phyloP scores from a whole-genome alignment of 2,113 vertebrate genomes.

The Anguilla rostrata region DNA sequence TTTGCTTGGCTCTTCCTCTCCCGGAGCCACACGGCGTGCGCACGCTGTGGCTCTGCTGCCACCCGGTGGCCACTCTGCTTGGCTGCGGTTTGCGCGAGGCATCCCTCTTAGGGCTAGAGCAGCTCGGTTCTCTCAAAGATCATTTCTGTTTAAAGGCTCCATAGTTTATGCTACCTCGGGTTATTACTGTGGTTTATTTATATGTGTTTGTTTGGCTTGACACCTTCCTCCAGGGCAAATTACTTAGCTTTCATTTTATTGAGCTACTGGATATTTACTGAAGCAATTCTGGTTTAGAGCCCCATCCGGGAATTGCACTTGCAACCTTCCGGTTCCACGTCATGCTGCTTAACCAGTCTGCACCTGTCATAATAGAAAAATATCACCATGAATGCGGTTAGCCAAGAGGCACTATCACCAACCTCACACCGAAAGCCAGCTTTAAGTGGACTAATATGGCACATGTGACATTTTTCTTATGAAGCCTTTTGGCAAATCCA shows the following conservation, averaged over 20 bases:
- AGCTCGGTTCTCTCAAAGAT: background rate
- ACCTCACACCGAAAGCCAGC: background rate
- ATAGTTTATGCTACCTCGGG: background rate
- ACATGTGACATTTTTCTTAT: background rate
- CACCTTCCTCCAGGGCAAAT: background rate
- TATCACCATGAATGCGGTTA: background rate
- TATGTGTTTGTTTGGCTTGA: background rate
- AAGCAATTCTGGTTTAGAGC: background rate
- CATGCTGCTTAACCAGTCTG: background rate
- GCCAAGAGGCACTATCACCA: background rate
- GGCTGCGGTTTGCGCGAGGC: background rate
- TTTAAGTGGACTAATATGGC: background rate
- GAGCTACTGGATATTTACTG: background rate
- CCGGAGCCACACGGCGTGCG: background rate
- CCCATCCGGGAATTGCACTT: background rate
- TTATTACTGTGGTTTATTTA: background rate
- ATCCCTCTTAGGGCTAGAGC: background rate
- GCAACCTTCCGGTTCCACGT: background rate
- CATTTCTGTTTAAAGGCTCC: background rate
- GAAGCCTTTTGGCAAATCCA: background rate
- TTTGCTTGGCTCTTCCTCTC: background rate
- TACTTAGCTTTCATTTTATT: background rate
- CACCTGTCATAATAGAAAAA: background rate
- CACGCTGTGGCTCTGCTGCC: constrained; percentile 30
- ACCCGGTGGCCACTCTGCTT: constrained; percentile 27